These are phyloP conservation scores for Julus scandinavius DNA, from an alignment of 2,888 invertebrate genomes.

Conservation along the genomic window DNA sequence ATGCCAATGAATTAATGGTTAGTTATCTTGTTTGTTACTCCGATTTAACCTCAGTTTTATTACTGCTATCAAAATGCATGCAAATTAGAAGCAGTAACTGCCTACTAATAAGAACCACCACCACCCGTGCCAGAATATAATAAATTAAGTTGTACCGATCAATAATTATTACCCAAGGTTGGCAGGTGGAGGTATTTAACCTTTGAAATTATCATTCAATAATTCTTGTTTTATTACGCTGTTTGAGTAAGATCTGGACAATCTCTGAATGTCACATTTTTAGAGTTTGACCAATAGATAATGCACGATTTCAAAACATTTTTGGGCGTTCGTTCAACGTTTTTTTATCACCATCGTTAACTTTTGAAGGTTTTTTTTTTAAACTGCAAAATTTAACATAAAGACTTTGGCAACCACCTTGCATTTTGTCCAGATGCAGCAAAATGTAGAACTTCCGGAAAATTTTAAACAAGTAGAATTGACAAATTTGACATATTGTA, in stretches of 20 bases:
- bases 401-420: too few relatives aligned
- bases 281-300: too few relatives aligned
- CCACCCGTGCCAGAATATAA: neutral
- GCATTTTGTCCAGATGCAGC: too few relatives aligned
- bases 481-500: too few relatives aligned
- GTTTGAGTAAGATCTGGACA: neutral
- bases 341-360: too few relatives aligned
- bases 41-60: neutral
- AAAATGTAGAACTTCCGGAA: too few relatives aligned
- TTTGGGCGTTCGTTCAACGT: too few relatives aligned
- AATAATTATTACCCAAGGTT: slow-evolving; percentile 7
- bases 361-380: too few relatives aligned
- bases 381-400: too few relatives aligned
- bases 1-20: slow-evolving; percentile 14
- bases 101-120: neutral
- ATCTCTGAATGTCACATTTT: neutral
- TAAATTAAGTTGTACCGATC: neutral
- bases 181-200: slow-evolving; percentile 24
- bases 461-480: too few relatives aligned
- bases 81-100: too few relatives aligned
- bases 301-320: too few relatives aligned
- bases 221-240: neutral
- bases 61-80: neutral
- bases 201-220: neutral
- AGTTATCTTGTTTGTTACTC: neutral